Base-by-base conservation (phyloP, 1,140 invertebrate genomes). In the Dryas iulia region DNA sequence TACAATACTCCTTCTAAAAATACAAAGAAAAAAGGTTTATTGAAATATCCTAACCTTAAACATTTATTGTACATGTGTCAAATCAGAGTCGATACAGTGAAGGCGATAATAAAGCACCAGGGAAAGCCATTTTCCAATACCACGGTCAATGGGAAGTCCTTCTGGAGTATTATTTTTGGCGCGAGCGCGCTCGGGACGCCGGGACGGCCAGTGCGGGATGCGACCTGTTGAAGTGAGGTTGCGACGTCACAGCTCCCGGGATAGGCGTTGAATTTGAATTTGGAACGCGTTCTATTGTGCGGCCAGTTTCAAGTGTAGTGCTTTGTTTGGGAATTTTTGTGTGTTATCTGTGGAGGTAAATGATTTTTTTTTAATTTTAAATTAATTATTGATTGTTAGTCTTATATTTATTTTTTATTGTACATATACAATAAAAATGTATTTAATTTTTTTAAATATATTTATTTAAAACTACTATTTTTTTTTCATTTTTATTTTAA, bases 101-200 rank as follows among this genome's bases (percentile, higher is more conserved):
- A 66, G 58, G 62, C 69, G 72, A 87, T 82, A 84, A 86, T 86
- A 74, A 77, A 77, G 74, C 75, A 81, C 74, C 75, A 81, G 76
- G 73, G 78, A 82, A 84, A 86, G 77, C 81, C 80, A 84, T 89
- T 89, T 87, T 86, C 83, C 83, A 83, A 87, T 89, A 85, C 78
- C 77, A 79, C 79, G 82, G 80, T 80, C 79, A 83, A 85, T 83
- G 83, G 81, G 79, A 85, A 79, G 76, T 88, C 86, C 87, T 87
- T 83, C 81, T 82, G 72, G 78, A 81, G 82, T 83, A 87, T 84
- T 90, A 90, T 91, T 91, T 91, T 89, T 91, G 89, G 89, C 87
- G 84, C 83, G 82, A 87, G 89, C 88, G 83, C 78, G 79, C 74
- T 78, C 79, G 79, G 81, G 79, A 73, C 73, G 76, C 72, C 68